Conservation (phyloP, 2,797 vertebrate species). For the Gymnoscopelus microlampas region DNA sequence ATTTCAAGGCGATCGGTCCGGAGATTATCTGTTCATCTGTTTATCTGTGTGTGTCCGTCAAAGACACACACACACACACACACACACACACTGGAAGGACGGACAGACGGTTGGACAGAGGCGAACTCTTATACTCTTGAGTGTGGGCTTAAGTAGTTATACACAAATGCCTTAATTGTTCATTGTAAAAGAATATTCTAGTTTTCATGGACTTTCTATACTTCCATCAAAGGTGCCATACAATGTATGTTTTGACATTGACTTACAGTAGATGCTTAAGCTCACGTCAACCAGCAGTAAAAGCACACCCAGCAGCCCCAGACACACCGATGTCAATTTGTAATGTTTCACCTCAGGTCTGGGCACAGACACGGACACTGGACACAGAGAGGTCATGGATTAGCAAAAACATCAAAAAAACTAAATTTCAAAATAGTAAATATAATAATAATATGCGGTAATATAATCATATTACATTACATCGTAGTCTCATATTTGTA, state of each 20-base stretch:
- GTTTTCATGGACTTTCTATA: neutral
- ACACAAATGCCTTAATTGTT: neutral
- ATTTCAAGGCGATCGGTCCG: too few relatives aligned
- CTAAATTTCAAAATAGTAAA: neutral
- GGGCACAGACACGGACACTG: conserved; percentile 67
- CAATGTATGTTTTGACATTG: neutral
- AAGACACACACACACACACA: too few relatives aligned
- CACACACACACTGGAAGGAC: too few relatives aligned
- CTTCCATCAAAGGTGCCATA: neutral
- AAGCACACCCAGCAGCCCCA: conserved; percentile 60
- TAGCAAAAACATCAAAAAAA: conserved; percentile 7
- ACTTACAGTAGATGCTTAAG: conserved; percentile 77
- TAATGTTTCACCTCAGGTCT: conserved; percentile 35
- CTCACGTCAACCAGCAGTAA: conserved; percentile 67
- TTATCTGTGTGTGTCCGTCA: too few relatives aligned
- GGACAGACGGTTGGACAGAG: too few relatives aligned
- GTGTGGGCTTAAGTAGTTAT: too few relatives aligned
- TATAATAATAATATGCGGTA: neutral
- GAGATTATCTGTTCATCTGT: too few relatives aligned
- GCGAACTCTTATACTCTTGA: too few relatives aligned
- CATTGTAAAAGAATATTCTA: neutral
- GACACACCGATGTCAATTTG: conserved; percentile 48
- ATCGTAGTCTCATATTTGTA: too few relatives aligned
- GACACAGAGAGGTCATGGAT: conserved; percentile 23
- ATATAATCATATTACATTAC: too few relatives aligned